Evolutionary conservation across 2,797 vertebrate genomes (phyloP).

Genomic region (Sebastes itinus): DNA sequence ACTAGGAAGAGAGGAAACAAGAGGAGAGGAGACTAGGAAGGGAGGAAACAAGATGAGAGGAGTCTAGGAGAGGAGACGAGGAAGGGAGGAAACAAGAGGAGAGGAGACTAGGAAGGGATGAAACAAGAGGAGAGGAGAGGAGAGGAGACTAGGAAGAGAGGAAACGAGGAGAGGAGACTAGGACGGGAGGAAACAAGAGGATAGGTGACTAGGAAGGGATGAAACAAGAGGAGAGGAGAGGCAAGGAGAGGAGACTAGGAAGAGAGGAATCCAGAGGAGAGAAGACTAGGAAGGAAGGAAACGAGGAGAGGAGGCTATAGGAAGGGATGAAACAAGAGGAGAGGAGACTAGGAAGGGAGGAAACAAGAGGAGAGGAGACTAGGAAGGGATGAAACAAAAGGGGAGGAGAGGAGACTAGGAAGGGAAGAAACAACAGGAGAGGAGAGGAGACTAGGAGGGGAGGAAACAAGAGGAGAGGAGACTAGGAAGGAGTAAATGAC

Average conservation of each 20-base stretch:
- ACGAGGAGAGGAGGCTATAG: not conserved
- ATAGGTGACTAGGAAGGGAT: not conserved
- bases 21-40: not conserved
- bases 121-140: not conserved
- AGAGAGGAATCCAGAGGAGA: not conserved
- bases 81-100: not conserved
- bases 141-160: not conserved
- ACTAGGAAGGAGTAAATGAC: too few species aligned
- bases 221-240: not conserved
- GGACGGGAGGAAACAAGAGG: not conserved
- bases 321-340: too few species aligned
- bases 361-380: not conserved
- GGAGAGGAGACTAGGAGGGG: too few species aligned
- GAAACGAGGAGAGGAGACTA: not conserved
- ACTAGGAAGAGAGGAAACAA: not conserved
- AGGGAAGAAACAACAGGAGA: not conserved
- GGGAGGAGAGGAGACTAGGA: not conserved
- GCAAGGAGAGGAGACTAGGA: not conserved
- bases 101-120: not conserved
- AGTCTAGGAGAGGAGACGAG: too few species aligned
- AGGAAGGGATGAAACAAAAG: too few species aligned
- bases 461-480: too few species aligned
- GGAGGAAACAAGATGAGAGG: too few species aligned
- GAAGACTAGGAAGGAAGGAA: not conserved
- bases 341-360: not conserved